These are phyloP conservation scores for Stictocephala bisonia DNA, from an alignment of 2,888 invertebrate species.

Conservation along the genomic window DNA sequence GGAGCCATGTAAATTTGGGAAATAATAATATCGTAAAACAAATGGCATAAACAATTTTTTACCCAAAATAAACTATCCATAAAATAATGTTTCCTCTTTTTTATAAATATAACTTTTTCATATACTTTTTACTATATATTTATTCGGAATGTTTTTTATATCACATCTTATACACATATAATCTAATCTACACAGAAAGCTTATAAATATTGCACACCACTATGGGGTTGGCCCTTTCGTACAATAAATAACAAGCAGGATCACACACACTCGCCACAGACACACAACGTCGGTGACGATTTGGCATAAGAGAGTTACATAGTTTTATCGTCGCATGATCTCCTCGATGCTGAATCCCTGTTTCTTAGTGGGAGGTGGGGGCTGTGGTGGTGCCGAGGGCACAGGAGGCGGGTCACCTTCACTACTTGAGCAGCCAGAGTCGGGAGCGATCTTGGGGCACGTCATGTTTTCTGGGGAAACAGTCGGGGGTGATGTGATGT, in stretches of 20 bases:
- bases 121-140: neutral
- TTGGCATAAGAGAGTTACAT: neutral
- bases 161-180: slow-evolving; percentile 10
- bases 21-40: too few relatives aligned
- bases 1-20: too few relatives aligned
- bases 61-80: neutral
- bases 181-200: neutral
- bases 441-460: slow-evolving; percentile 52
- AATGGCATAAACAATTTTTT: too few relatives aligned
- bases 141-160: neutral
- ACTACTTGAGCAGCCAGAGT: too few relatives aligned
- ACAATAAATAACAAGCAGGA: slow-evolving; percentile 23
- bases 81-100: neutral
- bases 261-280: slow-evolving; percentile 16
- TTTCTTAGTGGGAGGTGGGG: slow-evolving; percentile 73
- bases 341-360: slow-evolving; percentile 93
- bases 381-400: slow-evolving; percentile 70
- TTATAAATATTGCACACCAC: slow-evolving; percentile 33
- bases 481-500: slow-evolving; percentile 47
- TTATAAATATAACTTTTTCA: neutral
- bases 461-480: slow-evolving; percentile 48
- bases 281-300: neutral
- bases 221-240: slow-evolving; percentile 1
- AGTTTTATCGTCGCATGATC: slow-evolving; percentile 78
- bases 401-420: too few relatives aligned